phyloP scores from a whole-genome alignment of 2,113 vertebrate species.

The Chrysemys picta region DNA sequence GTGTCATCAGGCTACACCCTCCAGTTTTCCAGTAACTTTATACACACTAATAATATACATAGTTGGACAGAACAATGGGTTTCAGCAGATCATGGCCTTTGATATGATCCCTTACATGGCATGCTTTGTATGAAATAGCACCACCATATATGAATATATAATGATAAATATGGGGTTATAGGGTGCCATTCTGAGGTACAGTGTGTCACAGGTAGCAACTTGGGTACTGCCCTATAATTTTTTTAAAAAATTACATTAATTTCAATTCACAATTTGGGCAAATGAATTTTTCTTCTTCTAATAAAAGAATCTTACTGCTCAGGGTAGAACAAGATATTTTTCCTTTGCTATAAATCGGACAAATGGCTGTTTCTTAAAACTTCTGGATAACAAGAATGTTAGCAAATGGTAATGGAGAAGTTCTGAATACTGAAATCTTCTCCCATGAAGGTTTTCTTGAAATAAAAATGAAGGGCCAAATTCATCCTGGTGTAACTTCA shows the following conservation, averaged over 20 bases:
- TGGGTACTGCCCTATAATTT: no score
- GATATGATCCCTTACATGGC: no score
- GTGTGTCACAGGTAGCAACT: no score
- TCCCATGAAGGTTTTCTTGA: not conserved
- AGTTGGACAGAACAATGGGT: no score
- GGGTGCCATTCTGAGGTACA: no score
- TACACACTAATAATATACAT: no score
- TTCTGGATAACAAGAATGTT: not conserved
- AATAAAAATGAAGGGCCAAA: not conserved
- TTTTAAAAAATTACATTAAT: not conserved
- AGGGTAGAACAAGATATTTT: not conserved
- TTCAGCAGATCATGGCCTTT: no score
- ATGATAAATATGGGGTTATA: no score
- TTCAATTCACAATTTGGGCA: not conserved
- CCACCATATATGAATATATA: no score
- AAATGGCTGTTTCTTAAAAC: not conserved
- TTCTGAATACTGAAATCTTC: not conserved
- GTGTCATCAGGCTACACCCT: no score
- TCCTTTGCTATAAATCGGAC: not conserved
- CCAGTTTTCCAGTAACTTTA: no score
- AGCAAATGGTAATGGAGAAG: not conserved
- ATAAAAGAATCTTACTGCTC: not conserved
- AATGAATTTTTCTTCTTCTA: not conserved
- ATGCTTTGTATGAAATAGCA: no score
- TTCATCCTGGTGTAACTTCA: accelerated